Evolutionary conservation across 2,113 vertebrate species (phyloP), one percentile per base, ranked within the genome.

Genomic region (Phycodurus eques): DNA sequence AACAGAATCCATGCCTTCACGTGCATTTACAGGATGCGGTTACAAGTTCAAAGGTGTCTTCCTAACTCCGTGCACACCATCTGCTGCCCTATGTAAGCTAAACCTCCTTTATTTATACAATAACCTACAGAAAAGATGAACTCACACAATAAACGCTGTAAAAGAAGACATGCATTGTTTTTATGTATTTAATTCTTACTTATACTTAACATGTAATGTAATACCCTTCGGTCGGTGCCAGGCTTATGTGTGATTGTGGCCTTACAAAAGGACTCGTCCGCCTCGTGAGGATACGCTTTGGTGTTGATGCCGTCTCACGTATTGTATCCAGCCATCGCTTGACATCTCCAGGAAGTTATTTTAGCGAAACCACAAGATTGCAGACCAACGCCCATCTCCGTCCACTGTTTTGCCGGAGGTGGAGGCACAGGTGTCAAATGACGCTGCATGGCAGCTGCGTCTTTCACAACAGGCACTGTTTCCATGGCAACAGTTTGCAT

Each of bases 41-140:
- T 90, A 78, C 87, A 56, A 73, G 79, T 87, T 83, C 84, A 77
- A 83, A 87, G 85, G 76, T 70, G 80, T 86, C 80, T 71, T 66
- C 74, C 64, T 22, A 59, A 70, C 67, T 73, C 44, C 42, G 64
- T 71, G 72, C 62, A 71, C 59, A 75, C 89, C 88, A 89, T 80
- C 83, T 90, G 88, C 76, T 79, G 7, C 75, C 62, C 46, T 49
- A 80, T 60, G 78, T 80, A 80, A 84, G 77, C 71, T 49, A 75
- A 78, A 81, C 63, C 76, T 42, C n/a, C 43, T 77, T 77, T 68
- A 73, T 68, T 35, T 67, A 84, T 65, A 78, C 68, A 77, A 49
- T 69, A 74, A 69, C 54, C 54, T 62, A 19, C 47, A 74, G 69
- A 81, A 76, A 86, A 85, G 68, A 76, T 1, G 69, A 85, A 64